Percentiles rank a stretch among this genome's conserved stretches.
Conservation (phyloP, 2,797 vertebrate species). For the Chloroceryle inda region DNA sequence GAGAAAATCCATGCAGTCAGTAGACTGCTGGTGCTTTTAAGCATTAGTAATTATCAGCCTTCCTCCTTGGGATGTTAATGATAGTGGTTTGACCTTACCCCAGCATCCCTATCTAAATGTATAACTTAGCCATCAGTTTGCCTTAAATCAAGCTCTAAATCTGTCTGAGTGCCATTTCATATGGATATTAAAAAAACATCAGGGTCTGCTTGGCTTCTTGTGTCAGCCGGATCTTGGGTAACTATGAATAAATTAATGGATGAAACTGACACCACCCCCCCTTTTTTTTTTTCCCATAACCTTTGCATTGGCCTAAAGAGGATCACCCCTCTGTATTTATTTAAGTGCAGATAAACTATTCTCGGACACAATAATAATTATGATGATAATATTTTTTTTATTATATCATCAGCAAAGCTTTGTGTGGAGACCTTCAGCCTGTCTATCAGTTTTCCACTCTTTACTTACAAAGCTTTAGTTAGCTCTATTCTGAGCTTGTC, state of each 20-base stretch:
- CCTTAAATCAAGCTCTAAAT: slow-evolving; percentile 59
- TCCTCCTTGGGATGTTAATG: slow-evolving; percentile 71
- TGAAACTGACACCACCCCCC: not conserved
- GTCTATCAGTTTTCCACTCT: not conserved
- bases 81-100: slow-evolving; percentile 69
- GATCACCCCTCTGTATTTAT: not conserved
- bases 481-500: not conserved
- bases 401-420: not conserved
- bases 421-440: not conserved
- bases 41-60: slow-evolving; percentile 42
- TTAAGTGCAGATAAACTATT: not conserved
- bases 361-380: not conserved
- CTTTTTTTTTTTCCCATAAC: not conserved
- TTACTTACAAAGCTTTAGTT: not conserved
- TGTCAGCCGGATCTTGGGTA: slow-evolving; percentile 43
- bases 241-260: slow-evolving; percentile 40
- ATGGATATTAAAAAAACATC: slow-evolving; percentile 64
- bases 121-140: slow-evolving; percentile 37
- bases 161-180: slow-evolving; percentile 32
- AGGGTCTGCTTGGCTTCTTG: slow-evolving; percentile 22
- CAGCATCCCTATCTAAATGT: slow-evolving; percentile 65
- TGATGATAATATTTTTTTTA: not conserved
- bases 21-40: slow-evolving; percentile 25
- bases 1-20: slow-evolving; percentile 23
- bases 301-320: not conserved